Base-by-base conservation (phyloP, 2,113 vertebrate species). In the Saccopteryx bilineata region DNA sequence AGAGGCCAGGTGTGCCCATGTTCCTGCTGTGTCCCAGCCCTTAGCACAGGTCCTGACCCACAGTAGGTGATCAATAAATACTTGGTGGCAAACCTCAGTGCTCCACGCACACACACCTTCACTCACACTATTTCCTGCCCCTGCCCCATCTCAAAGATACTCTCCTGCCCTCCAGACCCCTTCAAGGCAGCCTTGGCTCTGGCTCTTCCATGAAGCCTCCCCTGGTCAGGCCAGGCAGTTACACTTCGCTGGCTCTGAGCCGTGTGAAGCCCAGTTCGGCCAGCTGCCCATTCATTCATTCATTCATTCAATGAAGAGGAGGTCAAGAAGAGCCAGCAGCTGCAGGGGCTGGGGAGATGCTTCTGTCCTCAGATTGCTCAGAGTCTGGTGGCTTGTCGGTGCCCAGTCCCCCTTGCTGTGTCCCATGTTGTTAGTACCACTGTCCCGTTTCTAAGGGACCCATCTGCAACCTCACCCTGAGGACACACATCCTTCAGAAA, bases 341-440 rank as follows among this genome's bases (percentile, higher is more conserved):
- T 1, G 0, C 17, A 0, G 52, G 11, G 12, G 11, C 0, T 0
- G 46, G 61, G 23, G n/a, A 54, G 8, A 24, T 0, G 31, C 50
- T 4, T 28, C 72, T 5, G 3, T 80, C 68, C 72, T 78, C 24
- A 7, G 78, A 24, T 5, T 24, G 66, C 17, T 28, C 12, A 9
- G 56, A 39, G 24, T 15, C 33, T 0, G 33, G 74, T 1, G 10
- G 39, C 1, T 10, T 3, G 8, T n/a, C 17, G 63, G 39, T 0
- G 0, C 54, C 68, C 46, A 4, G 23, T 12, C 26, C 72, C 33
- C 54, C 31, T 8, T 2, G 52, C 31, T 26, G 7, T 3, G 12
- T 26, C 46, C 75, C n/a, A 0, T 2, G 14, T 1, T n/a, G 23
- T 24, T 21, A 5, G 4, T 14, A 2, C 39, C 28, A 71, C 63